Evolutionary conservation across 2,888 invertebrate species (phyloP).

Genomic region (Tanaodytes sp.): DNA sequence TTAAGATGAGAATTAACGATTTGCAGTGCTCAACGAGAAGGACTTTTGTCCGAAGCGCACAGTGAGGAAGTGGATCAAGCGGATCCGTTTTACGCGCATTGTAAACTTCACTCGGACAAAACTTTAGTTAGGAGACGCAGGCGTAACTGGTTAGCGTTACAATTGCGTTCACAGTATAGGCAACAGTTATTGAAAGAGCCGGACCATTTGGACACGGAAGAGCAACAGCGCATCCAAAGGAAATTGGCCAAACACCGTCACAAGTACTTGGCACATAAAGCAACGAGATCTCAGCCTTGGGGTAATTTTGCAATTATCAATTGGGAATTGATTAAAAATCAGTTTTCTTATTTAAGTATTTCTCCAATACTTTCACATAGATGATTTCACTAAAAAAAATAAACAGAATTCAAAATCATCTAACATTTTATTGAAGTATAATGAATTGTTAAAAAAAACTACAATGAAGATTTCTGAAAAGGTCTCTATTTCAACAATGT

Average conservation of each 20-base stretch:
- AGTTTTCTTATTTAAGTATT: background rate
- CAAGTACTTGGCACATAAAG: constrained; percentile 85
- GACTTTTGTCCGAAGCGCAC: constrained; percentile 92
- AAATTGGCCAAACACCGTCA: constrained; percentile 88
- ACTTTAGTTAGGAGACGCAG: constrained; percentile 85
- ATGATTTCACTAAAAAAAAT: too few species aligned
- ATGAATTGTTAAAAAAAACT: too few species aligned
- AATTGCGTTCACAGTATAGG: constrained; percentile 84
- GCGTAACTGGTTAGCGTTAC: constrained; percentile 89
- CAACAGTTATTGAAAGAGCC: constrained; percentile 76
- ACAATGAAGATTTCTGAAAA: too few species aligned
- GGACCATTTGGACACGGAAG: constrained; percentile 79
- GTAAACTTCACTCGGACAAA: constrained; percentile 95
- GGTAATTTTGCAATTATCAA: too few species aligned
- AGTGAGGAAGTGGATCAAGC: constrained; percentile 92
- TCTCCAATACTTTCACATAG: constrained; percentile 13
- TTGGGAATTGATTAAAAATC: background rate
- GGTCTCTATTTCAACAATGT: too few species aligned
- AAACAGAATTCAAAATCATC: too few species aligned
- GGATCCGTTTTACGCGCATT: constrained; percentile 98
- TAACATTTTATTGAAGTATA: too few species aligned
- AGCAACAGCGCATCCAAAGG: constrained; percentile 83
- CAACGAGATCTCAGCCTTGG: constrained; percentile 86
- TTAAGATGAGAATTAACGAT: too few species aligned
- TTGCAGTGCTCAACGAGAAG: constrained; percentile 91